Base-by-base conservation (phyloP, 2,888 invertebrate species). In the Rutpela maculata region DNA sequence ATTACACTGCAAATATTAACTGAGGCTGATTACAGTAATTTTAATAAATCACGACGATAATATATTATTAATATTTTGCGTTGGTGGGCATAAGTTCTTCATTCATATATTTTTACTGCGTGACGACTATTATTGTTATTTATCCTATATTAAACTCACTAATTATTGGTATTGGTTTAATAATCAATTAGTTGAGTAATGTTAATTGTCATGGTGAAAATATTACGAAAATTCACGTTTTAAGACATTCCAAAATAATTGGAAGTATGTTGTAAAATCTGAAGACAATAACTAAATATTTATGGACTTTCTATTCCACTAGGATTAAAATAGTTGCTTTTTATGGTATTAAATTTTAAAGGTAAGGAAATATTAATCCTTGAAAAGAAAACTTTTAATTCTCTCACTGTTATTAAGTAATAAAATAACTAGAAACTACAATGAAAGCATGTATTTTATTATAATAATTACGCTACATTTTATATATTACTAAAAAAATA, bases 1-100 rank as follows among this genome's bases (percentile, higher is more conserved):
- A 85, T 84, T 86, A 86, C 84, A 83, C 84, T 86, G 85, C 84
- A 84, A 86, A 85, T 82, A 85, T 86, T 85, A 87, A 86, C 85
- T 81, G 83, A 80, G 79, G 82, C 81, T 84, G 85, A 87, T 87
- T 86, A 87, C 86, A 80, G 86, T 87, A 84, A 87, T 88, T 88
- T 87, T 85, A 85, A 83, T 85, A 87, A 87, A 87, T 87, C 86
- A 85, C 84, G 84, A 81, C 68, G 75, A 76, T 81, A 82, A 81
- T 81, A 81, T 82, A 80, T 82, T 79, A 82, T 82, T 82, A 82
- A 80, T 81, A 80, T 77, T 79, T 81, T 81, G 82, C 82, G 82
- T 82, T 82, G 82, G 82, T 77, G 82, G 80, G 78, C 78, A 81
- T 75, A 79, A 78, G 80, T 82, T 80, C 80, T 77, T 79, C 80